phyloP scores from a whole-genome alignment of 2,888 invertebrate species.

The Dinocampus coccinellae region DNA sequence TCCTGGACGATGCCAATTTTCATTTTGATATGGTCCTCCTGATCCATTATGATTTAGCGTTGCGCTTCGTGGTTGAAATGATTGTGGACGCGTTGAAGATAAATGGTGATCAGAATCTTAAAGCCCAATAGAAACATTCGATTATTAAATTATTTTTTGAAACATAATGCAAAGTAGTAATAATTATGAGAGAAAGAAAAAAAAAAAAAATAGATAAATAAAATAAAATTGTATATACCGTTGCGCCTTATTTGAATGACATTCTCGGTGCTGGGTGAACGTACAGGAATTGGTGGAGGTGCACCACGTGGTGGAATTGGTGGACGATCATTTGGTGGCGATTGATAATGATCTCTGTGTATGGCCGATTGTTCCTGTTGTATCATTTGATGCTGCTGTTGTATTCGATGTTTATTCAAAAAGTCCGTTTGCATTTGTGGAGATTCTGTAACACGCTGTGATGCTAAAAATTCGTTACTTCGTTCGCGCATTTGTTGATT shows the following conservation, averaged over 20 bases:
- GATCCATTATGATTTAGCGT: constrained; percentile 65
- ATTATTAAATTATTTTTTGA: not conserved
- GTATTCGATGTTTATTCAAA: constrained; percentile 68
- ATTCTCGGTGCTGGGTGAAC: constrained; percentile 68
- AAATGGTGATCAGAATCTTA: constrained; percentile 59
- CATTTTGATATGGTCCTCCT: constrained; percentile 61
- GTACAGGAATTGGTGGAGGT: constrained; percentile 72
- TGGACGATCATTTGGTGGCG: constrained; percentile 70
- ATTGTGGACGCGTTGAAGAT: constrained; percentile 59
- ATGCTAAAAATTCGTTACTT: constrained; percentile 51
- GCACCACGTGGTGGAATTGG: constrained; percentile 75
- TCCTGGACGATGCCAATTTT: constrained; percentile 62
- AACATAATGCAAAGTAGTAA: not conserved
- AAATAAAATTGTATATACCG: too few species aligned
- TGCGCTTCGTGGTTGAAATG: constrained; percentile 58
- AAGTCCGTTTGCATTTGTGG: constrained; percentile 72
- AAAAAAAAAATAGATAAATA: too few species aligned
- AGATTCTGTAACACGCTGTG: constrained; percentile 25
- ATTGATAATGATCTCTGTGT: constrained; percentile 52
- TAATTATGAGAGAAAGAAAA: constrained; percentile 1
- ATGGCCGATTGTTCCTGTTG: constrained; percentile 54
- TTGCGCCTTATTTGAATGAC: constrained; percentile 59
- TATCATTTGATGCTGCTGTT: constrained; percentile 65
- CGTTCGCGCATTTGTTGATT: constrained; percentile 65
- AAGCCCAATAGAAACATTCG: constrained; percentile 27